Evolutionary conservation across 2,797 vertebrate genomes (phyloP).

Genomic region (Pipistrellus pygmaeus): DNA sequence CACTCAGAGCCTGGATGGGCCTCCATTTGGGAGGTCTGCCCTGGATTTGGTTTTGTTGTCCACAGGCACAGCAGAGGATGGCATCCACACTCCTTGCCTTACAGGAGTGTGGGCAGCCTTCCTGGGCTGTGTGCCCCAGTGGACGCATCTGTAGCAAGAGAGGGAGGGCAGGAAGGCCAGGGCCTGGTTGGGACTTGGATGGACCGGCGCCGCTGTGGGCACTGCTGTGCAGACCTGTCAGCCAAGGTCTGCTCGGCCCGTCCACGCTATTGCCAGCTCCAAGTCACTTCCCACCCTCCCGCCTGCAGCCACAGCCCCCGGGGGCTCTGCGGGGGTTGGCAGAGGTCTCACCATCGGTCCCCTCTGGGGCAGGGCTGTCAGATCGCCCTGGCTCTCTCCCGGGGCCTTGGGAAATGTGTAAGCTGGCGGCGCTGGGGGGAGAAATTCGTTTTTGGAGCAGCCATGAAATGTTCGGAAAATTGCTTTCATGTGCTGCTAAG

Average conservation of each 20-base stretch:
- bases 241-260: background rate
- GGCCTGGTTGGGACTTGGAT: background rate
- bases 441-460: slow-evolving; percentile 37
- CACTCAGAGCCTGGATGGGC: background rate
- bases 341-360: background rate
- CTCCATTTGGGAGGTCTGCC: background rate
- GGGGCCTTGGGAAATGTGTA: background rate
- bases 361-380: background rate
- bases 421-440: background rate
- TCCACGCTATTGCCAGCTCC: background rate
- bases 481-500: slow-evolving; percentile 55
- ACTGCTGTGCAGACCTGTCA: background rate
- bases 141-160: background rate
- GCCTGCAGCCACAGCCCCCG: background rate
- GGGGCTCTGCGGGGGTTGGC: background rate
- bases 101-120: background rate
- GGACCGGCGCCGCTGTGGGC: background rate
- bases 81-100: background rate
- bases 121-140: background rate
- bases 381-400: background rate
- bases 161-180: background rate
- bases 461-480: slow-evolving; percentile 43
- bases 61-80: background rate
- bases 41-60: background rate
- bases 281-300: background rate